Conservation (phyloP, 1,140 invertebrate species). For the Megalopta genalis region DNA sequence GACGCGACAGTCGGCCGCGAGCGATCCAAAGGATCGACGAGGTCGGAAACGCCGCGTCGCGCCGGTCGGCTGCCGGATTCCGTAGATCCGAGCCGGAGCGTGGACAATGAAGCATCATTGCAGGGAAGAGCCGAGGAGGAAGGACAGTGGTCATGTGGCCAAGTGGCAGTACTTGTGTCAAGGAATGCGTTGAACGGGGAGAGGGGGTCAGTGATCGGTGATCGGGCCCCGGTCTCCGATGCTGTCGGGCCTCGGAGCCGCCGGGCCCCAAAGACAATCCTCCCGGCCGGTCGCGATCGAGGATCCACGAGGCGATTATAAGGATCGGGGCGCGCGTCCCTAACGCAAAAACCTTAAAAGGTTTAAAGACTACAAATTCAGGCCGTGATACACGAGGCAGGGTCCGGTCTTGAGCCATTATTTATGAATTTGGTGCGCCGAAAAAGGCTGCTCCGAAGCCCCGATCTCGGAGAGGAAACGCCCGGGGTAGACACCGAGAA, state of each 20-base stretch:
- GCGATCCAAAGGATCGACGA: not conserved
- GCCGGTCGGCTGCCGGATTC: not conserved
- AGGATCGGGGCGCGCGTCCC: conserved; percentile 40
- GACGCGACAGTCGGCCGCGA: not conserved
- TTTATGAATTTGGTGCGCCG: conserved; percentile 73
- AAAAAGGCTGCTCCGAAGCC: conserved; percentile 62
- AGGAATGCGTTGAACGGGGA: conserved; percentile 47
- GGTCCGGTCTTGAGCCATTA: conserved; percentile 69
- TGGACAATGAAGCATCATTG: not conserved
- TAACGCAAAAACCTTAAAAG: conserved; percentile 72
- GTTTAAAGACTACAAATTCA: conserved; percentile 74
- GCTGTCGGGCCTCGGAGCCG: conserved; percentile 16
- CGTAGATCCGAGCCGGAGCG: too few species aligned
- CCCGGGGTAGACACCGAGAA: conserved; percentile 10
- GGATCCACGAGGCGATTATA: conserved; percentile 39
- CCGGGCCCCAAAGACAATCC: not conserved
- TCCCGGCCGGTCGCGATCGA: conserved; percentile 8
- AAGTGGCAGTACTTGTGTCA: conserved; percentile 35
- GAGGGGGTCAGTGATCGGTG: conserved; percentile 53
- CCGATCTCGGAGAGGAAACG: conserved; percentile 40
- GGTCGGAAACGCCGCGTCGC: too few species aligned
- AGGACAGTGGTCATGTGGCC: not conserved
- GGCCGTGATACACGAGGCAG: conserved; percentile 65
- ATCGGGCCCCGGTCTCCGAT: conserved; percentile 30
- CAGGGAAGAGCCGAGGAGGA: not conserved